Conservation (phyloP, 2,113 vertebrate species). For the Nyctereutes procyonoides region DNA sequence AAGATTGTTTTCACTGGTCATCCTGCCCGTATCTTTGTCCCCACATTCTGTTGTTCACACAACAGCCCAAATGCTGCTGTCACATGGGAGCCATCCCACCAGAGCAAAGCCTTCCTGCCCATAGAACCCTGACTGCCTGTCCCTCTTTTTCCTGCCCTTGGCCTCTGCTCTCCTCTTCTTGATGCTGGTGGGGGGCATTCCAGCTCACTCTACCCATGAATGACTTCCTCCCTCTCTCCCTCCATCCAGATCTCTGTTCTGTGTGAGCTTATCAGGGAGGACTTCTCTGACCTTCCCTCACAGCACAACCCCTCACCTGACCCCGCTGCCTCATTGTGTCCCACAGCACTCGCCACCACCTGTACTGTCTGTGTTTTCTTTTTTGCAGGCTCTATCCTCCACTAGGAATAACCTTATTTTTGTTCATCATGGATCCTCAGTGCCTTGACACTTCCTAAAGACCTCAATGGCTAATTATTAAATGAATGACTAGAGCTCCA, state of each 20-base stretch:
- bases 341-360: accelerated
- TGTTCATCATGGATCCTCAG: neutral
- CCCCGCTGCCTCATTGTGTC: accelerated
- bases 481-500: neutral
- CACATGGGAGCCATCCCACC: neutral
- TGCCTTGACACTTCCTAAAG: neutral
- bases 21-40: accelerated
- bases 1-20: neutral
- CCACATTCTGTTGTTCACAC: accelerated
- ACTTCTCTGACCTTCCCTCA: neutral
- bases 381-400: neutral
- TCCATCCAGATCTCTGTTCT: neutral
- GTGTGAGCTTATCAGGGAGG: neutral
- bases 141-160: too few species aligned
- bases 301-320: accelerated
- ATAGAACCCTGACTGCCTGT: neutral
- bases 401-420: neutral
- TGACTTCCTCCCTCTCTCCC: neutral
- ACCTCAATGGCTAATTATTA: accelerated
- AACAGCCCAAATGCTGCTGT: neutral
- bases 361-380: neutral
- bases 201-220: too few species aligned
- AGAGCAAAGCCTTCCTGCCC: neutral
- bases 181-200: too few species aligned
- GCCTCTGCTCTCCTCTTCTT: neutral